Percentiles rank a stretch among this genome's conserved stretches.
These are phyloP conservation scores for Calycopis cecrops DNA, from an alignment of 1,140 invertebrate species.

Conservation along the genomic window DNA sequence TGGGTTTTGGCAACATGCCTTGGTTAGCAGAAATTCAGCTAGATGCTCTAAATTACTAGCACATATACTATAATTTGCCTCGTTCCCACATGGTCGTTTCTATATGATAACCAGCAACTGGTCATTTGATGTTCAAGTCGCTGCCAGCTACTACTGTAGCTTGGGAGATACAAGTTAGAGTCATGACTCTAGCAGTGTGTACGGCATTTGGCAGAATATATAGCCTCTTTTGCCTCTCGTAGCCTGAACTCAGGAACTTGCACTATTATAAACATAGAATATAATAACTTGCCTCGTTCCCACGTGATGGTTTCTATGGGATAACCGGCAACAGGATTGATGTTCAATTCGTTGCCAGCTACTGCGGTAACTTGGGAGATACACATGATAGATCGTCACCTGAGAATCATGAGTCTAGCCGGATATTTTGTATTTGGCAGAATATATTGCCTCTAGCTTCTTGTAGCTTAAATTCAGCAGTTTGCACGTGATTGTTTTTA, in stretches of 20 bases:
- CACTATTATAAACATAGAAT: neutral
- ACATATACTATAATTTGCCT: no score
- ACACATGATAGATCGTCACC: no score
- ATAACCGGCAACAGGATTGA: conserved; percentile 94
- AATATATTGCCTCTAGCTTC: no score
- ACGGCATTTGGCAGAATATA: conserved; percentile 67
- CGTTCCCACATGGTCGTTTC: neutral
- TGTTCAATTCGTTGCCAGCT: conserved; percentile 87
- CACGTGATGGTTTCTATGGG: conserved; percentile 91
- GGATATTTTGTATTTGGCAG: no score
- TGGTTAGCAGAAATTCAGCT: no score
- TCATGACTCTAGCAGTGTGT: conserved; percentile 84
- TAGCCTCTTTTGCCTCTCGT: no score
- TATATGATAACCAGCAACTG: no score
- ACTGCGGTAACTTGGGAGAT: conserved; percentile 92
- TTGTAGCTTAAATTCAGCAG: no score
- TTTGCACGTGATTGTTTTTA: conserved; percentile 89
- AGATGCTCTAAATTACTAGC: no score
- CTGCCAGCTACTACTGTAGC: conserved; percentile 92
- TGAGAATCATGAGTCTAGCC: no score
- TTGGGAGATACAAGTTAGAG: conserved; percentile 90
- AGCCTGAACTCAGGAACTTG: neutral
- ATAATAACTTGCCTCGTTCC: conserved; percentile 84
- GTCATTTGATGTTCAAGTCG: conserved; percentile 81
- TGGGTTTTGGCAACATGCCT: no score